Evolutionary conservation across 1,140 invertebrate species (phyloP).

Genomic region (Cherax quadricarinatus): DNA sequence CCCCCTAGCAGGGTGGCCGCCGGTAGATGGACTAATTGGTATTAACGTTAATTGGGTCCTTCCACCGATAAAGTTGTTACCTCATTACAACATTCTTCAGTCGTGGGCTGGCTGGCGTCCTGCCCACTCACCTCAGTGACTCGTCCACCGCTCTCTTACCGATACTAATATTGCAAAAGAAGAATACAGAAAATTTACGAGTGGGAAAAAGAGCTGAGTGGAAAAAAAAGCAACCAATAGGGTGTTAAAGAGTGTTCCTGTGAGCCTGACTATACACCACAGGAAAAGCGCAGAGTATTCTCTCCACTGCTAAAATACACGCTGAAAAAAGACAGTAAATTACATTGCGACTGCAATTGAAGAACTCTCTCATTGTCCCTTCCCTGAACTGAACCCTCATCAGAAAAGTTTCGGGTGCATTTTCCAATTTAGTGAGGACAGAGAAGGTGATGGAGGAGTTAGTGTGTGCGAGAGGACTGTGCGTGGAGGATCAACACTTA

Average conservation of each 20-base stretch:
- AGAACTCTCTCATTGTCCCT: neutral
- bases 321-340: neutral
- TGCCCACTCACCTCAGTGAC: constrained; percentile 13
- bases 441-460: constrained; percentile 8
- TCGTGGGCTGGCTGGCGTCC: constrained; percentile 36
- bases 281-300: neutral
- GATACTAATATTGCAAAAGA: neutral
- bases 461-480: neutral
- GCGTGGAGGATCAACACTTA: neutral
- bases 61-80: constrained; percentile 61
- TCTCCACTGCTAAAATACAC: neutral
- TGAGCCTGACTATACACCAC: neutral
- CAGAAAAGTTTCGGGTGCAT: constrained; percentile 35
- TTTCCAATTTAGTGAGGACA: constrained; percentile 36
- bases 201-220: neutral
- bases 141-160: neutral
- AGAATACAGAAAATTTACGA: neutral
- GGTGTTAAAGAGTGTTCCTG: neutral
- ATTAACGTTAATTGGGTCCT: constrained; percentile 62
- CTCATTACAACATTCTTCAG: constrained; percentile 52
- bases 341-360: neutral
- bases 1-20: constrained; percentile 36
- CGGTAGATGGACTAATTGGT: constrained; percentile 58
- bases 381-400: neutral
- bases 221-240: neutral